Conservation (phyloP, 2,797 vertebrate genomes). For the Gymnoscopelus microlampas region DNA sequence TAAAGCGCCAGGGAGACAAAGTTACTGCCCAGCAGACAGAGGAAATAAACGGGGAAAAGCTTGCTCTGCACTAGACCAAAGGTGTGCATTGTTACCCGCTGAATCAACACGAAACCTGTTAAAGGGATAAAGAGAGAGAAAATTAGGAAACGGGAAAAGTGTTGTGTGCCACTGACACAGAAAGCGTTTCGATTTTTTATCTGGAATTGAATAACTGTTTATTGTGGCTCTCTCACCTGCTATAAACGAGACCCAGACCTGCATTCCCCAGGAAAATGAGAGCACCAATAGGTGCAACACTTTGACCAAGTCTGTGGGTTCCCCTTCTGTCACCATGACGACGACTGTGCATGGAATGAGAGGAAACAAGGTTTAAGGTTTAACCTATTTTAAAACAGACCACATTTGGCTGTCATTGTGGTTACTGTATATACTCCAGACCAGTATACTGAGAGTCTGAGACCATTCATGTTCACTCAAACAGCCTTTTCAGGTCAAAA, state of each 20-base stretch:
- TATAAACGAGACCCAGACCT: constrained; percentile 90
- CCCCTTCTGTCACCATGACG: constrained; percentile 81
- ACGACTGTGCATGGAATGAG: constrained; percentile 6
- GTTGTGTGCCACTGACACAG: background rate
- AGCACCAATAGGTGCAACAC: constrained; percentile 85
- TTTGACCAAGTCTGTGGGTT: constrained; percentile 81
- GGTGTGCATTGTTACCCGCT: constrained; percentile 82
- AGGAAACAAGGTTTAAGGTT: background rate
- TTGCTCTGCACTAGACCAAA: constrained; percentile 91
- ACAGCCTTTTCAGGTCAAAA: no score
- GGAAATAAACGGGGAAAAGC: constrained; percentile 88
- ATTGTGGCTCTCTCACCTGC: constrained; percentile 77
- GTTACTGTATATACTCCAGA: background rate
- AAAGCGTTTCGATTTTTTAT: background rate
- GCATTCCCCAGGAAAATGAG: constrained; percentile 90
- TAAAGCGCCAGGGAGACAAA: constrained; percentile 82
- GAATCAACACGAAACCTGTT: constrained; percentile 85
- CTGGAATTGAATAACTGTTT: no score
- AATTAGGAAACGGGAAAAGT: background rate
- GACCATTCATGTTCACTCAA: background rate
- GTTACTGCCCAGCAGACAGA: constrained; percentile 80
- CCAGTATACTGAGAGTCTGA: no score
- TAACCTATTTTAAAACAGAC: background rate
- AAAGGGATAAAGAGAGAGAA: background rate
- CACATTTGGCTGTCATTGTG: background rate